A percentile compares a stretch with the other conserved stretches of the same genome.
phyloP scores from a whole-genome alignment of 92 coral and sea anemone species.

The Epizoanthus scotinus region DNA sequence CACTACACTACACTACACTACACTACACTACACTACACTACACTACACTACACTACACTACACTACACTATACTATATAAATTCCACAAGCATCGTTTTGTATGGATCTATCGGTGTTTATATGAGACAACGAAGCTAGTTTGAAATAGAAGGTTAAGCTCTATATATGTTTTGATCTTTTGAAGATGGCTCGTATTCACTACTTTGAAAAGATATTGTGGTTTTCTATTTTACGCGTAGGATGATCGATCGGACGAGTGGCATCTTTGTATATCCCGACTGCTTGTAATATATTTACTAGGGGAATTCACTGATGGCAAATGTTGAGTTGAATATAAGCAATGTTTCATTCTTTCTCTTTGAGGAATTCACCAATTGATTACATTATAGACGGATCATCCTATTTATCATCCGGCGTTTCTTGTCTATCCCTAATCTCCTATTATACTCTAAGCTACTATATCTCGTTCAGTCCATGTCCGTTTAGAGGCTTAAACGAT shows the following conservation, averaged over 20 bases:
- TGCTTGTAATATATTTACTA: background rate
- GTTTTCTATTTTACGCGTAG: background rate
- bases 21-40: background rate
- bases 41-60: background rate
- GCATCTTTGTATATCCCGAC: background rate
- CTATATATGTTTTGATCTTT: too few relatives aligned
- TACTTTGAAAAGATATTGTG: too few relatives aligned
- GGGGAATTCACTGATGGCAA: conserved; percentile 8
- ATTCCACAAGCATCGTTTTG: background rate
- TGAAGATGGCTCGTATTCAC: background rate
- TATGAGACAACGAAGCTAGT: background rate
- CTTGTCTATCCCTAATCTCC: background rate
- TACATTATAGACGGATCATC: conserved; percentile 5
- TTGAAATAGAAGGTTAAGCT: too few relatives aligned
- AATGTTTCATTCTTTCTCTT: background rate
- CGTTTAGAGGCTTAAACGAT: background rate
- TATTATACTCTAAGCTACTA: background rate
- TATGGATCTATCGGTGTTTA: background rate
- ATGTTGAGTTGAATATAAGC: too few relatives aligned
- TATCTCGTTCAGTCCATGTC: background rate
- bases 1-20: background rate
- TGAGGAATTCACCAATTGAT: background rate
- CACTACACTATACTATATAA: background rate
- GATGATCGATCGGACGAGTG: background rate
- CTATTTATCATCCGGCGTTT: background rate